These are phyloP conservation scores for Callinectes sapidus DNA, from an alignment of 2,888 invertebrate species.

Conservation along the genomic window DNA sequence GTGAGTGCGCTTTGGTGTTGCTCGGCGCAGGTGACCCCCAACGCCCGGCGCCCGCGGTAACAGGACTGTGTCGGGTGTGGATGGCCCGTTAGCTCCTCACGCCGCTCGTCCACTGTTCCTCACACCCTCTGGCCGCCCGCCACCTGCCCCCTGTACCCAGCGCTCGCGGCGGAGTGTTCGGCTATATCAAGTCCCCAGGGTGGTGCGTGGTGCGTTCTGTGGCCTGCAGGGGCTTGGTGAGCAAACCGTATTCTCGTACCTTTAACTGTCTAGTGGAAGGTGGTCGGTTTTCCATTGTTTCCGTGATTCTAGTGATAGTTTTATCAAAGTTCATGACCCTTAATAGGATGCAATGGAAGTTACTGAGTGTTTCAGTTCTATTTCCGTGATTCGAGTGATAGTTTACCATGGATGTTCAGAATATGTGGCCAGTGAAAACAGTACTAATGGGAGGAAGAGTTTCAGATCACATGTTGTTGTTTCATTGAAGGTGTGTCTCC, in stretches of 20 bases:
- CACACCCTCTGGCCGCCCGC: background rate
- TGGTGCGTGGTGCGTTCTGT: background rate
- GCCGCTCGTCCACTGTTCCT: background rate
- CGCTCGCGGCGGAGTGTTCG: background rate
- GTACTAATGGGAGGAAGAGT: too few species aligned
- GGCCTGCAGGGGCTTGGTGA: too few species aligned
- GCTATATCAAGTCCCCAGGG: background rate
- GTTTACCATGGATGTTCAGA: too few species aligned
- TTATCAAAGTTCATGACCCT: background rate
- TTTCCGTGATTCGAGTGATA: background rate
- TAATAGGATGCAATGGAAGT: background rate
- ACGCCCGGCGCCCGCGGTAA: background rate
- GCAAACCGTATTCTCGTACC: too few species aligned
- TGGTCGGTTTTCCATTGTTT: background rate
- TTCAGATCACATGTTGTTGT: background rate
- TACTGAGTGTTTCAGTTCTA: background rate
- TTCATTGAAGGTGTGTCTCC: background rate
- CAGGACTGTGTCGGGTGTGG: background rate
- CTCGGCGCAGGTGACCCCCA: background rate
- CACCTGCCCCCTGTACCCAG: background rate
- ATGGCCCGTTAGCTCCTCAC: background rate
- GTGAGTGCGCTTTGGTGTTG: background rate
- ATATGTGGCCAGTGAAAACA: too few species aligned
- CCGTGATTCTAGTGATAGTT: background rate
- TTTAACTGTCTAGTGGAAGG: too few species aligned